A percentile compares a stretch with the other conserved stretches of the same genome.
Evolutionary conservation across 1,140 invertebrate species (phyloP).

Genomic region (Reticulitermes speratus): DNA sequence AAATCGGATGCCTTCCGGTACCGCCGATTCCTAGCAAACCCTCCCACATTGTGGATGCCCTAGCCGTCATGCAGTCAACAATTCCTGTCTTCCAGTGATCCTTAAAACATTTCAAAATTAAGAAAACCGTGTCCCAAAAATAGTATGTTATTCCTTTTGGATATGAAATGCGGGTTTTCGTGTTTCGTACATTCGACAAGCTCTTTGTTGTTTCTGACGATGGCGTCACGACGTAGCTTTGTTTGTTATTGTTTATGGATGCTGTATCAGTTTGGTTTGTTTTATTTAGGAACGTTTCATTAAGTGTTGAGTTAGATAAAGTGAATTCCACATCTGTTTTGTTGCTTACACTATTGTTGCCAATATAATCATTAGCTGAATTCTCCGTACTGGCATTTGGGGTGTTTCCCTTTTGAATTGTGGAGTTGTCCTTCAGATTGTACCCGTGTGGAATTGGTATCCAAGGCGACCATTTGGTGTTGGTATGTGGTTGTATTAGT

Average conservation of each 20-base stretch:
- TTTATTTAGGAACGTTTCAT: not conserved
- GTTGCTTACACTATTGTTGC: not conserved
- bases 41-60: not conserved
- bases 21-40: not conserved
- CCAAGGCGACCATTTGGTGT: not conserved
- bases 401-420: not conserved
- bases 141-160: not conserved
- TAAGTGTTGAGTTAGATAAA: not conserved
- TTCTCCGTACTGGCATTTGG: not conserved
- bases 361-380: not conserved
- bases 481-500: not conserved
- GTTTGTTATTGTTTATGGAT: not conserved
- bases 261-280: not conserved
- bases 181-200: not conserved
- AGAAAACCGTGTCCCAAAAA: not conserved
- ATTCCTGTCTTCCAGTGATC: conserved; percentile 2
- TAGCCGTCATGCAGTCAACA: conserved; percentile 1
- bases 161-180: not conserved
- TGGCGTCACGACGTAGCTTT: not conserved
- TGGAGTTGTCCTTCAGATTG: not conserved
- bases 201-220: not conserved
- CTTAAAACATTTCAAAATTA: conserved; percentile 8
- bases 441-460: not conserved
- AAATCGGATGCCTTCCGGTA: not conserved
- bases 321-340: not conserved